phyloP scores from a whole-genome alignment of 1,140 invertebrate species.

The Trichonephila clavata region DNA sequence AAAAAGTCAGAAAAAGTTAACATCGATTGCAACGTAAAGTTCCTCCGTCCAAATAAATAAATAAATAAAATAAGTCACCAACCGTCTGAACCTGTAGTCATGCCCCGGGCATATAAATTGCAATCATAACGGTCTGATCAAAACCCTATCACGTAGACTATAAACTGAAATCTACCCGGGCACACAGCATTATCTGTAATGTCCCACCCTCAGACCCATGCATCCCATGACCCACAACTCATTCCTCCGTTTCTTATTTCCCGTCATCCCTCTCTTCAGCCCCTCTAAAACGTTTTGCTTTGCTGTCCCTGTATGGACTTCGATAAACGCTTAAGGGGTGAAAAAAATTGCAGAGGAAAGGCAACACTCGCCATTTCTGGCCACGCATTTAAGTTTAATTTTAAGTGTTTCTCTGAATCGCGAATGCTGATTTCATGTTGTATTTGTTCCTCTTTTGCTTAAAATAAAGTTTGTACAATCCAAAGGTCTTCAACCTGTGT shows the following conservation, averaged over 20 bases:
- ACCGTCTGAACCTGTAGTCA: constrained; percentile 51
- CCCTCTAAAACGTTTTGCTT: neutral
- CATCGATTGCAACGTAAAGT: constrained; percentile 21
- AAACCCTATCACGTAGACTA: constrained; percentile 70
- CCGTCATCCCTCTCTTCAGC: neutral
- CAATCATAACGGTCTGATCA: constrained; percentile 72
- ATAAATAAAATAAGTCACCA: constrained; percentile 67
- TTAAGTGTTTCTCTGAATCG: too few relatives aligned
- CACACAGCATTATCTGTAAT: constrained; percentile 58
- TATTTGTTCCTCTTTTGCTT: too few relatives aligned
- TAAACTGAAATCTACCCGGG: constrained; percentile 72
- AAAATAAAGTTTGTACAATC: too few relatives aligned
- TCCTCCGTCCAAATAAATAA: constrained; percentile 22
- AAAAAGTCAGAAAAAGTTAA: neutral
- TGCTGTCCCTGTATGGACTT: neutral
- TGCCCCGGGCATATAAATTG: constrained; percentile 70
- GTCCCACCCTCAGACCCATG: neutral
- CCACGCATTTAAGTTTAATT: neutral
- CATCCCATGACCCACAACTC: constrained; percentile 41
- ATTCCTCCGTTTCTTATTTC: constrained; percentile 31
- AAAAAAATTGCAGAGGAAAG: neutral
- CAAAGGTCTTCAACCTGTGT: too few relatives aligned
- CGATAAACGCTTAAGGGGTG: constrained; percentile 55
- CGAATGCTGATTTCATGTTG: too few relatives aligned
- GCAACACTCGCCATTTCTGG: constrained; percentile 20